Base-by-base conservation (phyloP, 2,113 vertebrate species). In the Phylloscopus trochilus region DNA sequence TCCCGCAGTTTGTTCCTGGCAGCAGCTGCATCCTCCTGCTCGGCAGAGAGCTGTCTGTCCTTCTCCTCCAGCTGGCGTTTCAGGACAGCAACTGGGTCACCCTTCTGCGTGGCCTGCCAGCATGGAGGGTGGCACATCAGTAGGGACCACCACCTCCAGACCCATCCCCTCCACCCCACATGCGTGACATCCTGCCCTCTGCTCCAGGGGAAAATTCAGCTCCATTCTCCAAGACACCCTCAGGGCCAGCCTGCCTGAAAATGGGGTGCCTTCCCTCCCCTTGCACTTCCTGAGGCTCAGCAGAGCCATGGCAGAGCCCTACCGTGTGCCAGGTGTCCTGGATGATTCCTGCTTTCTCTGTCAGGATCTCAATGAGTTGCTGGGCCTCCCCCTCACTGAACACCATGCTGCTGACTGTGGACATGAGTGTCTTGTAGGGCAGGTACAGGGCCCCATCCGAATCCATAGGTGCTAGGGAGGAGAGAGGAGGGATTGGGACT, bases 271-370 rank as follows among this genome's bases (percentile, higher is more conserved):
- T 23, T 68, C 49, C 49, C 59, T 41, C 16, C 49, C 66, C 62
- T 27, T 35, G 1, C 37, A 55, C 7, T 20, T 47, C 62, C 87
- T 1, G 0, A 72, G 69, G 60, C 27, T 56, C 2, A 1, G 41
- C 19, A 73, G 68, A 85, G 53, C 37, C 24, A 44, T 4, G 5
- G 53, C 6, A 3, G 24, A 92, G 69, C 67, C 97, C 62, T 98
- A 99, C 99, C 98, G 15, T 99, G 86, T 99, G 99, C 99, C 99
- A 99, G 41, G 98, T 98, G 88, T 99, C 99, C 92, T 99, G 99
- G 81, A 98, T 85, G 27, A 98, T 95, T 73, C 99, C 99, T 0
- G 97, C 95, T 95, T 99, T 99, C 93, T 99, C 99, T 0, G 98
- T 98, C 47, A 99, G 98, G 96, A 99, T 98, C 97, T 99, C 99